Evolutionary conservation across 2,797 vertebrate species (phyloP), one percentile per base, ranked within the genome.

Genomic region (Gambusia yucatana): DNA sequence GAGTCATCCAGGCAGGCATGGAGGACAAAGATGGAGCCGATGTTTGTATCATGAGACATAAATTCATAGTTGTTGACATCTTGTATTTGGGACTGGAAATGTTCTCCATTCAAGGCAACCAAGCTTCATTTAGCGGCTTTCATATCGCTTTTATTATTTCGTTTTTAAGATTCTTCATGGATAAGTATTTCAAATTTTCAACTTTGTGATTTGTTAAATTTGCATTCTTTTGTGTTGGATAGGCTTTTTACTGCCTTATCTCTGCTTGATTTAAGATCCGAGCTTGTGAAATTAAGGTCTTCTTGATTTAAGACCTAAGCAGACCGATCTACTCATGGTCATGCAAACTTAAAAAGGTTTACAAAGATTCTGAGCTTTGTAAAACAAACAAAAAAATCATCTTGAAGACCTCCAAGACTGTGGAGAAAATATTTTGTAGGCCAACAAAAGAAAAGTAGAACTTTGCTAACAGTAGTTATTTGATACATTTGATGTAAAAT

Each of bases 1-100:
- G 25, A 78, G 33, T 59, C 33, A 61, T 39, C 30, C 69, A 78
- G 22, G 22, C 30, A 39, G 65, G 76, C 47, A 52, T 39, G 33
- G 50, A 44, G 5, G 59, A 48, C 65, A 57, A 71, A 71, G 33
- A 46, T 72, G 22, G 44, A 22, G 22, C 20, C 8, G 30, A 44
- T 77, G 46, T 20, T 59, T 33, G 50, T 57, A 17, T 59, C 36
- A 71, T 44, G 8, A 43, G 3, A 71, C 43, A 30, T 43, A 59
- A 39, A 14, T 17, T 72, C 6, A 61, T 17, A 61, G 33, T 28
- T 77, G 43, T 46, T 28, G 41, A 71, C 67, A 28, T 71, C 43
- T 71, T 71, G n/a, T 28, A 46, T n/a, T 11, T 69, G 39, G 65
- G 2, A 36, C 59, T 33, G 28, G 6, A 61, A 61, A 33, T 33